Percentiles rank a stretch among this genome's conserved stretches.
Conservation (phyloP, 35 echinoderm and acorn worm genomes). For the Lytechinus pictus region DNA sequence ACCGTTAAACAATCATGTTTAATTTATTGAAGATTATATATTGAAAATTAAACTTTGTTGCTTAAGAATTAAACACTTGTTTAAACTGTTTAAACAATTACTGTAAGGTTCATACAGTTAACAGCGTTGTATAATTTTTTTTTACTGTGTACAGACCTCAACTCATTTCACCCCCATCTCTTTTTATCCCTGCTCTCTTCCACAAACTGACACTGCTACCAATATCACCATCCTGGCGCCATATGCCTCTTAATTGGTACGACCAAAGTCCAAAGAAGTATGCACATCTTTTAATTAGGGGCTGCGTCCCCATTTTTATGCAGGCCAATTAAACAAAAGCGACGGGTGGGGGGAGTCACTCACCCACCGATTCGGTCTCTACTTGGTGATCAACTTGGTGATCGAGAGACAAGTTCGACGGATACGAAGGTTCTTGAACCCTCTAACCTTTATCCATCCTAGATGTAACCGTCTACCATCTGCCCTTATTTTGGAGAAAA, state of each 20-base stretch:
- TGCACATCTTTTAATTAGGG: background rate
- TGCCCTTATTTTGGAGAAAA: background rate
- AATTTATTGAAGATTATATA: too few relatives aligned
- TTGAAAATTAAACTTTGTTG: too few relatives aligned
- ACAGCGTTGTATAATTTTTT: too few relatives aligned
- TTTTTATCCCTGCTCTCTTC: background rate
- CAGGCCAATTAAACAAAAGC: background rate
- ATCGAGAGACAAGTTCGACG: background rate
- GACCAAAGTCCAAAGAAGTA: constrained; percentile 10
- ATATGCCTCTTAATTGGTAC: background rate
- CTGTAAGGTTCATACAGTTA: too few relatives aligned
- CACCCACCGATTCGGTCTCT: background rate
- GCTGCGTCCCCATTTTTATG: background rate
- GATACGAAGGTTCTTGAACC: background rate
- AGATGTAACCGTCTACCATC: background rate
- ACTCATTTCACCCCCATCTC: background rate
- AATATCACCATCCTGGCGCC: background rate
- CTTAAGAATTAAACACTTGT: too few relatives aligned
- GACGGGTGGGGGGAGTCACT: background rate
- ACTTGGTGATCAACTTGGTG: background rate
- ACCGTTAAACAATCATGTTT: too few relatives aligned
- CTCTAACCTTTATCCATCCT: background rate
- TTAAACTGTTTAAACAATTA: too few relatives aligned
- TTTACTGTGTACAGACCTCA: too few relatives aligned
- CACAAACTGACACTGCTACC: background rate